Evolutionary conservation across 2,797 vertebrate genomes (phyloP), one percentile per base, ranked within the genome.

Genomic region (Amazonetta brasiliensis): DNA sequence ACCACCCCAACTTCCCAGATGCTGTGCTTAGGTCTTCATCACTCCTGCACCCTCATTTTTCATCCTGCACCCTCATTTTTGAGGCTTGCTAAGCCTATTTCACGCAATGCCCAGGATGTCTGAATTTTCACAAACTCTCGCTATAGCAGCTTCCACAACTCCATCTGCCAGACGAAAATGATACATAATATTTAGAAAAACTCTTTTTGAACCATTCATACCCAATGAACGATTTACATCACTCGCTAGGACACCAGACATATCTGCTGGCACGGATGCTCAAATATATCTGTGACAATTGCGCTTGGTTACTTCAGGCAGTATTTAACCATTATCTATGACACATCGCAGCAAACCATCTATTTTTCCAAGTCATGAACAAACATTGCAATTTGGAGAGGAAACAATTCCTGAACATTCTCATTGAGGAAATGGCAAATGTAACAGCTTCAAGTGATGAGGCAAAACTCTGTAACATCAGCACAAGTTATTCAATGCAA

Each of bases 141-240:
- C 72, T 88, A 33, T 25, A 94, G 81, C 84, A 96, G 88, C 84
- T 87, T 92, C 88, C 90, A 69, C 54, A 81, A 71, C 82, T 92
- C 94, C 93, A 89, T 74, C 86, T 63, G 90, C 76, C 87, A 95
- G 86, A 94, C 74, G 69, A 95, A 95, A 95, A 95, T n/a, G 81
- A 84, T 87, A 77, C 37, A 89, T 43, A 92, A 71, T 66, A 95
- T 92, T 94, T 90, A 93, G 74, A 90, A 66, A 84, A 92, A 77
- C 26, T 89, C 63, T 72, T 84, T 90, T 72, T 75, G 20, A 96
- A 75, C 75, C 80, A 69, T 84, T 92, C 87, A 85, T 87, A 92
- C 25, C 46, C 55, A 80, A 31, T 4, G 35, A 94, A 87, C 26
- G 31, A 39, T 87, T 89, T 43, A 68, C n/a, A 50, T 76, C 17